Evolutionary conservation across 2,797 vertebrate species (phyloP).

Genomic region (Anabacerthia variegaticeps): DNA sequence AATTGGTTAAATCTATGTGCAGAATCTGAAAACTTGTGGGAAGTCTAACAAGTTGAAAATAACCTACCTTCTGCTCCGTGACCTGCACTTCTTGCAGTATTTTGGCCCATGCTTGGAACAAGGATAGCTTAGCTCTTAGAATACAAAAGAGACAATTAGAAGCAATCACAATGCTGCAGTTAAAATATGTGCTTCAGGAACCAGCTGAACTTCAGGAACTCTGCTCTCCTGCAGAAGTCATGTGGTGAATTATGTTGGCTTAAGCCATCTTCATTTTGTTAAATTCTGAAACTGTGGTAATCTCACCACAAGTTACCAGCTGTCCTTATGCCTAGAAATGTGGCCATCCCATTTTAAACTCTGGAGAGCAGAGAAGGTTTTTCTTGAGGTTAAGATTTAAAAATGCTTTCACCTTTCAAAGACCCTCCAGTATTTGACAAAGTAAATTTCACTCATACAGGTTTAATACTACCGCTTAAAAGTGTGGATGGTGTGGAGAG

Average conservation of each 20-base stretch:
- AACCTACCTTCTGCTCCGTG: background rate
- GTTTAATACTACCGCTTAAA: background rate
- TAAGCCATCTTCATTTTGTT: background rate
- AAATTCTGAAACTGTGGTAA: background rate
- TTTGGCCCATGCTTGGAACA: background rate
- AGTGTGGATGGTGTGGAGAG: background rate
- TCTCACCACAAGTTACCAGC: background rate
- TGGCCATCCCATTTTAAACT: background rate
- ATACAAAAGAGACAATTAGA: background rate
- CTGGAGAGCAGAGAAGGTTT: background rate
- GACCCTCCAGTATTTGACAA: background rate
- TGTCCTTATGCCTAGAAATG: background rate
- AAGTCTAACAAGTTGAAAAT: background rate
- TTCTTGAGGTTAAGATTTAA: background rate
- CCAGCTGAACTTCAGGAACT: background rate
- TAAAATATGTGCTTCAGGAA: background rate
- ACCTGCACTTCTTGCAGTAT: background rate
- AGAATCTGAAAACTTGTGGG: background rate
- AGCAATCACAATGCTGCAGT: background rate
- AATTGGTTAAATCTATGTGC: background rate
- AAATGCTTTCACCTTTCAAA: background rate
- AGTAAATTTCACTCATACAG: background rate
- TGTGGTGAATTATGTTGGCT: background rate
- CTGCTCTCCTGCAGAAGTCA: background rate
- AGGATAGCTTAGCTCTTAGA: background rate